Conservation (phyloP, 2,888 invertebrate genomes). For the Deilephila elpenor region DNA sequence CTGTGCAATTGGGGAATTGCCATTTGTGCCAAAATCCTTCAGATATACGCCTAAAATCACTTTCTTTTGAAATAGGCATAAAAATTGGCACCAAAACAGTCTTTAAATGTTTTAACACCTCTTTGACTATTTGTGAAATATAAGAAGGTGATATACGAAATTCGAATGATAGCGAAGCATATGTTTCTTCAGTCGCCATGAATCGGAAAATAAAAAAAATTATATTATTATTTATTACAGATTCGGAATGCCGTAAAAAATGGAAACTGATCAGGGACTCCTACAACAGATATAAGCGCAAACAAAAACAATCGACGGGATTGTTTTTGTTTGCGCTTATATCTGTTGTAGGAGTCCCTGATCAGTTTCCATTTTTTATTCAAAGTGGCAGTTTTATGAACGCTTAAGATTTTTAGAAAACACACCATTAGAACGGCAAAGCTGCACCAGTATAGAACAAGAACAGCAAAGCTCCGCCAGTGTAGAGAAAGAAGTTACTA, state of each 20-base stretch:
- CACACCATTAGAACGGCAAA: slow-evolving; percentile 35
- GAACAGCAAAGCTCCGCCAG: slow-evolving; percentile 28
- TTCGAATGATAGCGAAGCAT: too few species aligned
- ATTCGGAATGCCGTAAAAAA: not conserved
- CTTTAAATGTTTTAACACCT: too few species aligned
- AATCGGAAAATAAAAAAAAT: too few species aligned
- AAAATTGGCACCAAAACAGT: too few species aligned
- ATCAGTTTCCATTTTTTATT: slow-evolving; percentile 33
- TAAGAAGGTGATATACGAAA: too few species aligned
- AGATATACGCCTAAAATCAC: too few species aligned
- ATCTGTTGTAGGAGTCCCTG: slow-evolving; percentile 34
- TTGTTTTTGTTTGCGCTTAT: slow-evolving; percentile 34
- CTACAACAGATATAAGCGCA: slow-evolving; percentile 35
- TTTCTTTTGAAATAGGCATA: too few species aligned
- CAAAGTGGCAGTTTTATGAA: slow-evolving; percentile 38
- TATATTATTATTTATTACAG: too few species aligned
- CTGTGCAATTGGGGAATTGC: too few species aligned
- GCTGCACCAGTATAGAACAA: not conserved
- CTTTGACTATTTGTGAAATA: too few species aligned
- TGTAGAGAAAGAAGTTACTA: slow-evolving; percentile 34
- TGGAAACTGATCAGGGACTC: slow-evolving; percentile 35
- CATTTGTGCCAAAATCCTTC: too few species aligned
- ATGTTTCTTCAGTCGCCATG: too few species aligned
- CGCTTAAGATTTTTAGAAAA: slow-evolving; percentile 37
- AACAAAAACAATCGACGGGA: slow-evolving; percentile 34